Percentiles rank a stretch among this genome's conserved stretches.
Conservation (phyloP, 2,113 vertebrate species). For the Aegithalos caudatus region DNA sequence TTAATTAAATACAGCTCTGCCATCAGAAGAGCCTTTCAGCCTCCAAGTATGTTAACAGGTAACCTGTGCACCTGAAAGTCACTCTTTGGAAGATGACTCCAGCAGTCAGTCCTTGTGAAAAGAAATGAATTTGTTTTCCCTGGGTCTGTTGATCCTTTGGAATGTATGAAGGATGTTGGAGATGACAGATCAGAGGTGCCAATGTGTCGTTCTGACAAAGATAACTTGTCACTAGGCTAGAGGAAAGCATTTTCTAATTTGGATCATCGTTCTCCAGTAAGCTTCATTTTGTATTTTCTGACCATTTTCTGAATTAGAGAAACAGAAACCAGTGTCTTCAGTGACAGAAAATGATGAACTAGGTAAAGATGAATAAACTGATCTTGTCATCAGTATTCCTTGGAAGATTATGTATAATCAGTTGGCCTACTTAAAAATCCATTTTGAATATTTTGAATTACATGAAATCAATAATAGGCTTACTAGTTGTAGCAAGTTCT, state of each 20-base stretch:
- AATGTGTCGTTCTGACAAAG: background rate
- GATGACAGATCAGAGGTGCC: background rate
- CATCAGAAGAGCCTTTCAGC: background rate
- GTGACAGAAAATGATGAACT: background rate
- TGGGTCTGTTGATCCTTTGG: background rate
- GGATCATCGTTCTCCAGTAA: background rate
- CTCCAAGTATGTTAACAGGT: background rate
- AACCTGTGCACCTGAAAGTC: background rate
- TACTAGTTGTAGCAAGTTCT: background rate
- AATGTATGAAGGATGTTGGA: background rate
- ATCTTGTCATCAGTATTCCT: background rate
- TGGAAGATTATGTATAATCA: background rate
- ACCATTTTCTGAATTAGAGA: background rate
- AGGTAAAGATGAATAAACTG: background rate
- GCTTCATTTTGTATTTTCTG: background rate
- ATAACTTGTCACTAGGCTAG: background rate
- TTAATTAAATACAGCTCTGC: constrained; percentile 20
- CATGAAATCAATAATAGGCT: background rate
- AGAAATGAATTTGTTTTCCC: background rate
- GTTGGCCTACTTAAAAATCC: background rate
- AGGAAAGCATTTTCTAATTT: background rate
- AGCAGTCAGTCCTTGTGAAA: background rate
- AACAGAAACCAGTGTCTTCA: background rate
- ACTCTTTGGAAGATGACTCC: background rate
- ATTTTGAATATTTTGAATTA: background rate